Evolutionary conservation across 2,888 invertebrate genomes (phyloP).

Genomic region (Alloplasta piceator): DNA sequence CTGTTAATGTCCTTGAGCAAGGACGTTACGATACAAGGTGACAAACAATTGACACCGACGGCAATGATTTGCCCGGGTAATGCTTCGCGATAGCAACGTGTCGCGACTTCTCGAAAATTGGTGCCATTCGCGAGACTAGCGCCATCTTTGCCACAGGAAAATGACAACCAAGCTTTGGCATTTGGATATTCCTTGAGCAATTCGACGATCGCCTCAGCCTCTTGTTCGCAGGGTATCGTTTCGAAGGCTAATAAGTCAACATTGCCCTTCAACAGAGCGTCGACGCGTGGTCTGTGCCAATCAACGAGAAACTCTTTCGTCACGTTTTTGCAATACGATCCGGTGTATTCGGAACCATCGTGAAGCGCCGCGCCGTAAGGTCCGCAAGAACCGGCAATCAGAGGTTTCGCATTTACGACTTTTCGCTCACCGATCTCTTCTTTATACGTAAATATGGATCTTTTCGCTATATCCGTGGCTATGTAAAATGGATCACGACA

Average conservation of each 20-base stretch:
- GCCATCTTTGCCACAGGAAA: constrained; percentile 90
- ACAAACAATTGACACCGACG: constrained; percentile 95
- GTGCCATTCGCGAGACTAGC: constrained; percentile 91
- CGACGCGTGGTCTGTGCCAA: constrained; percentile 94
- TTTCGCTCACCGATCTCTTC: constrained; percentile 68
- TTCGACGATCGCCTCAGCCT: constrained; percentile 93
- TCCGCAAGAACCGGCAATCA: constrained; percentile 95
- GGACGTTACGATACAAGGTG: constrained; percentile 87
- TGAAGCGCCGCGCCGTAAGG: constrained; percentile 96
- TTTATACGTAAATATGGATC: constrained; percentile 85
- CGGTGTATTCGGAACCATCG: constrained; percentile 97
- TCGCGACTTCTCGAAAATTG: constrained; percentile 89
- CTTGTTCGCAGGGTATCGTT: constrained; percentile 94
- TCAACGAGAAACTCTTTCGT: constrained; percentile 87
- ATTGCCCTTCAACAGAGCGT: constrained; percentile 91
- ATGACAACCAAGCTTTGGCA: constrained; percentile 93
- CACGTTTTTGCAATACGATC: constrained; percentile 89
- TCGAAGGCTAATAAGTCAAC: constrained; percentile 95
- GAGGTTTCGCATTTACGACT: constrained; percentile 82
- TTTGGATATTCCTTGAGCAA: constrained; percentile 91
- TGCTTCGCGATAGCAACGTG: constrained; percentile 86
- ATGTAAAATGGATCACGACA: constrained; percentile 89
- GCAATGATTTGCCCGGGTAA: constrained; percentile 91
- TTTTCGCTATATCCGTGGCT: constrained; percentile 90
- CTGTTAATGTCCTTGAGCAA: constrained; percentile 86